Base-by-base conservation (phyloP, 23 tunicate genomes). In the Pegea sp. region DNA sequence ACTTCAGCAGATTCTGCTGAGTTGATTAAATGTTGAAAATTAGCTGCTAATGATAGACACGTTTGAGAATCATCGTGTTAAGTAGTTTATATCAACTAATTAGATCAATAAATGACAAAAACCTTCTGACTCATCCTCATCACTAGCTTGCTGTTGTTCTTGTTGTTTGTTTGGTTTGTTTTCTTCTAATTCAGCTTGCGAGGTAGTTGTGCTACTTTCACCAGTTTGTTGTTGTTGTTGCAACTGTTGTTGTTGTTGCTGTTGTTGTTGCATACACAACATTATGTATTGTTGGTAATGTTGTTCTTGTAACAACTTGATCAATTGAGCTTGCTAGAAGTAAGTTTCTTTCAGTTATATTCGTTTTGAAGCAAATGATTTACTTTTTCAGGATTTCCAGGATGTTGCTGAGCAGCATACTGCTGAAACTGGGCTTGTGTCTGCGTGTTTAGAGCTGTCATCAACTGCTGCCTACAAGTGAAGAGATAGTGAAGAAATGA, bases 251-350 rank as follows among this genome's bases (percentile, higher is more conserved):
- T 64, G 69, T 53, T 64, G 69, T 53, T 66, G 71, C 29, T 76
- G 88, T 34, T 64, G 71, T 52, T 80, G 79, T 53, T 80, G 93
- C 18, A 56, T 52, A 68, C 66, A 80, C 4, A 74, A 60, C 30
- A 66, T 61, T 74, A 89, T 89, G 70, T 89, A 89, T 33, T 89
- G 98, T 46, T 89, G 80, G 34, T 89, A 89, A 49, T 89, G 98
- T 64, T 89, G 98, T 44, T 76, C 89, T 51, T 89, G 98, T 13
- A 89, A 64, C 11, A 72, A 90, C 21, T 31, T 68, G 54, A 87
- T 87, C 26, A 87, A 38, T 26, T 57, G 48, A 1, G 71, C 68
- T 87, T 87, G 97, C 78, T 73, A 68, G 6, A 62, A 56, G 22
- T 4, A 51, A 53, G 21, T 50, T 23, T 6, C 21, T 23, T 18